A percentile compares a stretch with the other conserved stretches of the same genome.
These are phyloP conservation scores for Micrasema longulum DNA, from an alignment of 1,140 invertebrate genomes.

Conservation along the genomic window DNA sequence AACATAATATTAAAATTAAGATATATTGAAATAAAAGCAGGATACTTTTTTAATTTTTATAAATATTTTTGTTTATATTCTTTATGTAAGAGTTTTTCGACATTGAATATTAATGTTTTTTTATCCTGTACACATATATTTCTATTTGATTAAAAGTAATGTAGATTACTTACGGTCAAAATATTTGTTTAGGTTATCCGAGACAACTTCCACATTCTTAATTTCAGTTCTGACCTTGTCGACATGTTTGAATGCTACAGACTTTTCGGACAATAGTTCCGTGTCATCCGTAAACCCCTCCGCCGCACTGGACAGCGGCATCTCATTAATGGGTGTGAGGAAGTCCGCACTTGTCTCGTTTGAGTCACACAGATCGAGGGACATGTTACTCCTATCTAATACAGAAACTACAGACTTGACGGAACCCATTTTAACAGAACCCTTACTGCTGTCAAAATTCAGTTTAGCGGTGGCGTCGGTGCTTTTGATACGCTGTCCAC, in stretches of 20 bases:
- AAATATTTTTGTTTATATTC: no score
- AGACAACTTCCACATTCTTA: conserved; percentile 41
- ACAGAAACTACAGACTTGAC: conserved; percentile 48
- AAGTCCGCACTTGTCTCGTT: conserved; percentile 68
- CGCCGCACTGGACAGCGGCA: conserved; percentile 62
- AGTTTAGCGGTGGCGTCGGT: conserved; percentile 62
- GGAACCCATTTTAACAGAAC: conserved; percentile 49
- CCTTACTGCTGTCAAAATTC: conserved; percentile 64
- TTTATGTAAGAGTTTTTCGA: no score
- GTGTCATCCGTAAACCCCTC: conserved; percentile 46
- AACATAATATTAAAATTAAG: no score
- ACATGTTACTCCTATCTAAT: conserved; percentile 63
- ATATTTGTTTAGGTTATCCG: conserved; percentile 43
- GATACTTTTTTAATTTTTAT: no score
- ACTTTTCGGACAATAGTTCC: conserved; percentile 45
- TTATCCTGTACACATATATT: no score
- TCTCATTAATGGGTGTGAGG: conserved; percentile 66
- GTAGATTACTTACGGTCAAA: conserved; percentile 43
- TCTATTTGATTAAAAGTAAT: no score
- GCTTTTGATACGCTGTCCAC: conserved; percentile 58
- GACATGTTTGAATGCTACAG: conserved; percentile 35
- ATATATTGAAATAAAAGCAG: no score
- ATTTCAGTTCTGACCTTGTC: conserved; percentile 47
- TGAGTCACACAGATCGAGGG: conserved; percentile 65
- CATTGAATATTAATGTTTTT: no score